Percentiles rank a stretch among this genome's conserved stretches.
These are phyloP conservation scores for Hydra vulgaris DNA, from an alignment of 30 jellyfish, hydroid and myxozoan species.

Conservation along the genomic window DNA sequence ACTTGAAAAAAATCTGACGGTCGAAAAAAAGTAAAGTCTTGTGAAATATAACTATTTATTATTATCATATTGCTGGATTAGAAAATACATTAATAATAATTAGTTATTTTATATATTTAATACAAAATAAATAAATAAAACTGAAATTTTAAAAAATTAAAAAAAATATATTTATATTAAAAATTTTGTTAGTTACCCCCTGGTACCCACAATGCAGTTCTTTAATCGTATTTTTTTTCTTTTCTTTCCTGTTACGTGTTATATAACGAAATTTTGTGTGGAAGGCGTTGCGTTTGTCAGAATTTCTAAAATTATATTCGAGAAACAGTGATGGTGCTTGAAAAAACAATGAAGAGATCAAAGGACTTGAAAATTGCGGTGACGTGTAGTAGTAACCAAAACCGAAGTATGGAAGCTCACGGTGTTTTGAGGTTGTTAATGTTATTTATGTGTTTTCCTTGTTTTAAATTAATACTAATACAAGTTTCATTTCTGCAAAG, in stretches of 20 bases:
- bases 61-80: too few species aligned
- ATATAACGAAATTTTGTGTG: neutral
- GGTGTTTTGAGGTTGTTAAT: conserved; percentile 80
- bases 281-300: neutral
- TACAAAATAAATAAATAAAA: neutral
- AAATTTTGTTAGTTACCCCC: neutral
- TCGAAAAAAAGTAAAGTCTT: too few species aligned
- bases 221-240: neutral
- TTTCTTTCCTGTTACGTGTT: neutral
- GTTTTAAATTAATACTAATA: neutral
- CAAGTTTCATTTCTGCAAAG: too few species aligned
- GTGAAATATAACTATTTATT: too few species aligned
- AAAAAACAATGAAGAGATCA: conserved; percentile 40
- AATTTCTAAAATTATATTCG: too few species aligned
- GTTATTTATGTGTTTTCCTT: neutral
- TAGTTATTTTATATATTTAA: too few species aligned
- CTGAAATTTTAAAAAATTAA: neutral
- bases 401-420: conserved; percentile 99
- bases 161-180: too few species aligned
- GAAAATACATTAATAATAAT: too few species aligned
- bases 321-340: neutral
- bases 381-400: conserved; percentile 88
- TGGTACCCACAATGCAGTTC: neutral
- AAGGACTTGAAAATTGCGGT: conserved; percentile 83
- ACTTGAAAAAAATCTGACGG: too few species aligned